Evolutionary conservation across 2,888 invertebrate species (phyloP), one percentile per base, ranked within the genome.

Genomic region (Trichopoda pennipes): DNA sequence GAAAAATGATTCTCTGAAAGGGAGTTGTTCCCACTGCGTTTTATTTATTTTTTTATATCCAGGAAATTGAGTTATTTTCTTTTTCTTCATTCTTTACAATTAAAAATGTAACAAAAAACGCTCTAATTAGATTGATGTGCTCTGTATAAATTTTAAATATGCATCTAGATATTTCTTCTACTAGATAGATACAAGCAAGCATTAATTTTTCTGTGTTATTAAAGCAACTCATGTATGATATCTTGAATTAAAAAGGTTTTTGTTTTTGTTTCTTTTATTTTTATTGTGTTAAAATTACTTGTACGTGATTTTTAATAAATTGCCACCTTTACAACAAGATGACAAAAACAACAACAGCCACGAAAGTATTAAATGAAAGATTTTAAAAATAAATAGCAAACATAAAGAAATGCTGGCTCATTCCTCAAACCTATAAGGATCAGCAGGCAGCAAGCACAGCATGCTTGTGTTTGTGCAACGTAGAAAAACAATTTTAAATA

Each of bases 271-370:
- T 49, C 63, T 44, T 66, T 49, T 32, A 19, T n/a, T 47, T 63
- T 74, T 55, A 79, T 79, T 75, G 75, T 47, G 79, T 76, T 82
- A 53, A 82, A 82, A 82, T 82, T 68, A 68, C 63, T 55, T 38
- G 82, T 80, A 82, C 82, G 82, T 82, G 82, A 80, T 80, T 58
- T 82, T 75, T 55, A 55, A 55, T 80, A 82, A 82, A 82, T 82
- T 80, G 72, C 82, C 80, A 82, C 82, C 79, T 80, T 74, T 77
- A 49, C 38, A 60, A 70, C 42, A 68, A 69, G 49, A 68, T 74
- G 78, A 69, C 74, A 79, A 75, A 60, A 76, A 66, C 76, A 70
- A 74, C 58, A 74, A 19, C 38, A 58, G 7, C n/a, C 3, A 44
- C 16, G 6, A 60, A 49, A 49, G 28, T 4, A 38, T 47, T 38